Conservation (phyloP, 2,888 invertebrate genomes). For the Eupsilia transversa region DNA sequence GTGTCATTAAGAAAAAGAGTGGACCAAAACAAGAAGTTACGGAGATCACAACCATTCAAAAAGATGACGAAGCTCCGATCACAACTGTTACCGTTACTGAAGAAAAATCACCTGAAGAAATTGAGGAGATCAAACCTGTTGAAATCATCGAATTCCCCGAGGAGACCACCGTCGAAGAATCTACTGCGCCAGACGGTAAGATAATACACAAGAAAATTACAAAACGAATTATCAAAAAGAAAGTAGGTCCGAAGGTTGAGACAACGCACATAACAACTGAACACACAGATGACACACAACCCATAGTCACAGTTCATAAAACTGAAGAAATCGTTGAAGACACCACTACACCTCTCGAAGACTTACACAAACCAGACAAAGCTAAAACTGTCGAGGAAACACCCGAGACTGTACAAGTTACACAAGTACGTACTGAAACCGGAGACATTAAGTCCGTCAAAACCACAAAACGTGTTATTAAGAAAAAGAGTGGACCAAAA, state of each 20-base stretch:
- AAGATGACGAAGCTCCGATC: constrained; percentile 54
- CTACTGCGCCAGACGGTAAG: constrained; percentile 16
- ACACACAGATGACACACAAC: constrained; percentile 39
- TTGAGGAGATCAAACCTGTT: constrained; percentile 36
- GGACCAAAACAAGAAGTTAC: constrained; percentile 65
- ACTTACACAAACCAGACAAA: not conserved
- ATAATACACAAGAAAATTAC: not conserved
- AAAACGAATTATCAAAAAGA: constrained; percentile 55
- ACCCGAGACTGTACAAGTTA: constrained; percentile 52
- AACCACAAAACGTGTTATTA: constrained; percentile 14
- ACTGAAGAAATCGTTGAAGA: constrained; percentile 20
- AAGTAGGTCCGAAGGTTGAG: constrained; percentile 51
- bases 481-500: too few species aligned
- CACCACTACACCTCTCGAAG: constrained; percentile 20
- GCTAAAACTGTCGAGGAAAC: constrained; percentile 2
- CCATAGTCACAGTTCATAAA: constrained; percentile 12
- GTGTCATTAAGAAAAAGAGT: constrained; percentile 69
- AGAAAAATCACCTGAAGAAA: constrained; percentile 72
- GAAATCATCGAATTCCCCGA: constrained; percentile 65
- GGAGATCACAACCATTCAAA: constrained; percentile 54
- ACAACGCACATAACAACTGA: constrained; percentile 71
- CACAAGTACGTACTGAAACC: constrained; percentile 67
- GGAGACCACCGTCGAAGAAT: constrained; percentile 33
- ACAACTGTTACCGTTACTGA: constrained; percentile 74
- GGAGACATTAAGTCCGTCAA: constrained; percentile 14